A percentile compares a stretch with the other conserved stretches of the same genome.
Conservation (phyloP, 2,113 vertebrate species). For the Strigops habroptila region DNA sequence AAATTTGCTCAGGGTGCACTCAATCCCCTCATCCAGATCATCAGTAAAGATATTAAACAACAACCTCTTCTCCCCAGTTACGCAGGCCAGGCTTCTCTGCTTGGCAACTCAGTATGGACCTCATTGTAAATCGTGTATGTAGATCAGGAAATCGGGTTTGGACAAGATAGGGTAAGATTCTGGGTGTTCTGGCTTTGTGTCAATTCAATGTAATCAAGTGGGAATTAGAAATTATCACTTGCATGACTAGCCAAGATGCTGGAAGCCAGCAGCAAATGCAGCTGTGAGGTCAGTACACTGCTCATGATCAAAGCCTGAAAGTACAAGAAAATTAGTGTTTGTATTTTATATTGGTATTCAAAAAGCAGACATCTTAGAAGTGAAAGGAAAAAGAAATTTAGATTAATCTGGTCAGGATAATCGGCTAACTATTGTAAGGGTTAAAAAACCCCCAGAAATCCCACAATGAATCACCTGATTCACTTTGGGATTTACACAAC, state of each 20-base stretch:
- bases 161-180: background rate
- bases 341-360: background rate
- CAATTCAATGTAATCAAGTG: background rate
- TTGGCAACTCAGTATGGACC: background rate
- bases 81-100: background rate
- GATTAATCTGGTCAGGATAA: background rate
- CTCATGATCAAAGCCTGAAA: background rate
- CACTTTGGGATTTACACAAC: background rate
- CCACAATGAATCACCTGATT: background rate
- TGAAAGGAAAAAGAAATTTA: background rate
- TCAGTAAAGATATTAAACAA: background rate
- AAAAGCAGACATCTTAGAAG: background rate
- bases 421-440: background rate
- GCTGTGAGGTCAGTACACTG: background rate
- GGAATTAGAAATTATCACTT: background rate
- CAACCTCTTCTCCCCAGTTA: background rate
- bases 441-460: rapidly evolving
- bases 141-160: background rate
- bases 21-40: background rate
- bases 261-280: background rate
- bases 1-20: no score
- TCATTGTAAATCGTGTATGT: background rate
- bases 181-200: background rate
- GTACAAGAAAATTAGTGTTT: background rate
- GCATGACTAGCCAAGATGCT: background rate